phyloP scores from a whole-genome alignment of 37 sponge, comb jelly and placozoan genomes.

The Crambe crambe region DNA sequence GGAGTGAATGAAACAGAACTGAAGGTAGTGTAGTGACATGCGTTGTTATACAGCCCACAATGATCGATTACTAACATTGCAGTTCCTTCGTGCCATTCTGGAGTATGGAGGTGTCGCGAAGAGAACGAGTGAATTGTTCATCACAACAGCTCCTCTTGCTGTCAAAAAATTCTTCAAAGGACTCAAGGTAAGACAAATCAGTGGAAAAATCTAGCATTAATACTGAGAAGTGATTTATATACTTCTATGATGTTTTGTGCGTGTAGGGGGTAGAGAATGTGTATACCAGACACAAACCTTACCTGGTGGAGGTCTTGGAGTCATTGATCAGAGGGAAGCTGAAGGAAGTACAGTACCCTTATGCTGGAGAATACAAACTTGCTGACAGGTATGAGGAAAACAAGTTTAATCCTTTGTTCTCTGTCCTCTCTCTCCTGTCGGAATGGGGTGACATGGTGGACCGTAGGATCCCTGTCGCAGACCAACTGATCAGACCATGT shows the following conservation, averaged over 20 bases:
- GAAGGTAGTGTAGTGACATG: constrained; percentile 16
- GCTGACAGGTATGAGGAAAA: constrained; percentile 38
- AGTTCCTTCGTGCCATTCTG: constrained; percentile 71
- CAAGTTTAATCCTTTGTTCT: background rate
- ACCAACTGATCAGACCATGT: too few relatives aligned
- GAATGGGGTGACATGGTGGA: too few relatives aligned
- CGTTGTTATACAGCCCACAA: background rate
- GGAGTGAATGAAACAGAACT: constrained; percentile 57
- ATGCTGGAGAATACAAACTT: constrained; percentile 28
- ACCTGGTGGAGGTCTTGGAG: constrained; percentile 57
- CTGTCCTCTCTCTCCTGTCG: background rate
- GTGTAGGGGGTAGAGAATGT: constrained; percentile 93
- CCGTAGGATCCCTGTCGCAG: too few relatives aligned
- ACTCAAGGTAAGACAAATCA: constrained; percentile 58
- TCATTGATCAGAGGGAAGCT: constrained; percentile 68
- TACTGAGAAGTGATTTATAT: background rate
- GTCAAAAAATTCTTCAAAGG: constrained; percentile 88
- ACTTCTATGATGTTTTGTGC: background rate
- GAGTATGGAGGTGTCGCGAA: constrained; percentile 66
- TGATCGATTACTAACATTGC: too few relatives aligned
- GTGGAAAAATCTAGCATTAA: background rate
- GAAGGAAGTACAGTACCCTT: constrained; percentile 66
- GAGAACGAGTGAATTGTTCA: constrained; percentile 82
- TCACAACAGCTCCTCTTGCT: constrained; percentile 52
- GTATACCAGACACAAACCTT: constrained; percentile 94